Base-by-base conservation (phyloP, 30 jellyfish, hydroid and myxozoan genomes). In the Cassiopea xamachana region DNA sequence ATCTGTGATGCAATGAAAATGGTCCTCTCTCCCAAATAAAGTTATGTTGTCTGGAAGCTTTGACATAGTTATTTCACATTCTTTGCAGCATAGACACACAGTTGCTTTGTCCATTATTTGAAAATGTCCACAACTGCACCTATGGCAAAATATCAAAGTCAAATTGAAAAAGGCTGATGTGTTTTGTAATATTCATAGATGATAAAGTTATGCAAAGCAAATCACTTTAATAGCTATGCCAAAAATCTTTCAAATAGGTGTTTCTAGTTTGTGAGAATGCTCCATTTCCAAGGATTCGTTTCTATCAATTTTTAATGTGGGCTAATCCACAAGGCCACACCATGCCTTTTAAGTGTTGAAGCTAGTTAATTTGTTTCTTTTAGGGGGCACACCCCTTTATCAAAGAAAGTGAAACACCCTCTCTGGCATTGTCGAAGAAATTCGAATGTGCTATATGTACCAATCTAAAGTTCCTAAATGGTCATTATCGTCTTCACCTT, bases 101-200 rank as follows among this genome's bases (percentile, higher is more conserved):
- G n/a, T 48, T 62, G 14, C 46, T 82, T 61, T 82, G 84, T 44
- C 83, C 69, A 82, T 82, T 1, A 62, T 18, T 82, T 82, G 90
- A 68, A 83, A 69, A 82, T 82, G 90, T 16, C 48, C 90, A 82
- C 90, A 82, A 62, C 83, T 82, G 83, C 83, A 82, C 81, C 82
- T n/a, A 45, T 60, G 90, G 90, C 70, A 82, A 82, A 82, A 82
- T 77, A 77, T 77, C 70, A 64, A 39, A 27, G 2, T 77, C 86
- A 77, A 75, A 75, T 5, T 75, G 69, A 27, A 75, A 75, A 69
- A 75, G 84, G 49, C 60, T 75, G 84, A 72, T 77, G 17, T 55
- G 73, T 77, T 77, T 47, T 39, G 71, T 77, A 77, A 5, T 2
- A 1, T 6, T 77, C 72, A 39, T 77, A 64, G 47, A 46, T 73